Percentiles rank a stretch among this genome's conserved stretches.
phyloP scores from a whole-genome alignment of 2,888 invertebrate genomes.

The Agapostemon virescens region DNA sequence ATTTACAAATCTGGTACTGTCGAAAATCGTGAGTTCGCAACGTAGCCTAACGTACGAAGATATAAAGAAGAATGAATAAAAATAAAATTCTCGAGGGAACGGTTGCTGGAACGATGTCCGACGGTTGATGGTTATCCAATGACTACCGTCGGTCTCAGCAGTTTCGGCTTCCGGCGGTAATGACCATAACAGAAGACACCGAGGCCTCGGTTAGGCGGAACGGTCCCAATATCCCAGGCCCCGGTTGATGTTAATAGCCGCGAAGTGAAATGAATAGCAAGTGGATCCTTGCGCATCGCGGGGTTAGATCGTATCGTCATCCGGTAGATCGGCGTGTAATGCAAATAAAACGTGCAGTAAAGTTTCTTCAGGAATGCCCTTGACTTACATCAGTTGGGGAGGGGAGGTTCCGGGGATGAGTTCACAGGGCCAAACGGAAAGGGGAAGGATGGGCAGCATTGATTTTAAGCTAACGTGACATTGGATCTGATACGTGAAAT shows the following conservation, averaged over 20 bases:
- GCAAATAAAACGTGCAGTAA: slow-evolving; percentile 32
- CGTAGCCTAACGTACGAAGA: no score
- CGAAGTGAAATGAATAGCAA: slow-evolving; percentile 19
- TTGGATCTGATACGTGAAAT: slow-evolving; percentile 71
- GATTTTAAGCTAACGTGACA: slow-evolving; percentile 72
- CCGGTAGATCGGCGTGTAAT: slow-evolving; percentile 20
- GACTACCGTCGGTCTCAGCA: background rate
- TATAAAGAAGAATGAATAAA: background rate
- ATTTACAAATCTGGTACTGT: no score
- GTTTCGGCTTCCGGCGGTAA: background rate
- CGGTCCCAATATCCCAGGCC: slow-evolving; percentile 4
- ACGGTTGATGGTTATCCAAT: background rate
- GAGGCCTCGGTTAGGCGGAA: background rate
- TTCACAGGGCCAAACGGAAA: slow-evolving; percentile 28
- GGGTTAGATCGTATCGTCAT: slow-evolving; percentile 20
- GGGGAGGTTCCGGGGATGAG: slow-evolving; percentile 25
- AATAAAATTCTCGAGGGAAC: background rate
- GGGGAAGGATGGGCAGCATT: slow-evolving; percentile 53
- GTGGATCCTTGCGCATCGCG: background rate
- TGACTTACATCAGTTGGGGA: slow-evolving; percentile 52
- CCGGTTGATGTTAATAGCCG: background rate
- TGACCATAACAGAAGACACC: background rate
- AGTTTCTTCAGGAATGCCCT: slow-evolving; percentile 30
- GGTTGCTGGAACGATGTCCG: no score
- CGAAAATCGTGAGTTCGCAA: no score